Percentiles rank a stretch among this genome's conserved stretches.
Evolutionary conservation across 2,113 vertebrate species (phyloP).

Genomic region (Gopherus evgoodei): DNA sequence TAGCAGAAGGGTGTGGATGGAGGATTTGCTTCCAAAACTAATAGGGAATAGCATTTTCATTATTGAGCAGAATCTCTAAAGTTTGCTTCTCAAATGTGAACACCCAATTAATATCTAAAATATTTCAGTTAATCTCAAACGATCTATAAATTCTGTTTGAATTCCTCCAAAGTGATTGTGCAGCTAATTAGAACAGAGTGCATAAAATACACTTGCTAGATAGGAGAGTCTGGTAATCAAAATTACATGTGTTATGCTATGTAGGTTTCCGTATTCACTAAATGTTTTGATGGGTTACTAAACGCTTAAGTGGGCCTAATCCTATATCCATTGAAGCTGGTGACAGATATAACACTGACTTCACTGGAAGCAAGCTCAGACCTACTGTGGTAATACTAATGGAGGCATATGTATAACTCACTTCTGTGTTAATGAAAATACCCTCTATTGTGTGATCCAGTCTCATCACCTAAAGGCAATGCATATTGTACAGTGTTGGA

Average conservation of each 20-base stretch:
- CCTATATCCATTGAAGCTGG: not conserved
- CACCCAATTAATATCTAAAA: not conserved
- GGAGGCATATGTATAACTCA: not conserved
- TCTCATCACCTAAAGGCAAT: not conserved
- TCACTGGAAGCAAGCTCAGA: not conserved
- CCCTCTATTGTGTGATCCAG: not conserved
- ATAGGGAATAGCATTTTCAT: not conserved
- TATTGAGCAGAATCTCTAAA: slow-evolving; percentile 45
- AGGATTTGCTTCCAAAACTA: slow-evolving; percentile 30
- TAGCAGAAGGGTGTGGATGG: not conserved
- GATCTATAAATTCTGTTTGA: slow-evolving; percentile 49
- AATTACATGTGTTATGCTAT: not conserved
- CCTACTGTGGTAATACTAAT: not conserved
- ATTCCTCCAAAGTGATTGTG: not conserved
- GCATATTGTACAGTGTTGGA: not conserved
- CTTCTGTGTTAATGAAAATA: not conserved
- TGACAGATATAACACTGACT: not conserved
- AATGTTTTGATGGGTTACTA: slow-evolving; percentile 2
- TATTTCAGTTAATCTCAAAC: not conserved
- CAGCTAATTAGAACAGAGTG: slow-evolving; percentile 41
- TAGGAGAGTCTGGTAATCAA: slow-evolving; percentile 35
- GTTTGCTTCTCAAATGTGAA: not conserved
- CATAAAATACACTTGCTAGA: not conserved
- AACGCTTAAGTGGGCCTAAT: not conserved
- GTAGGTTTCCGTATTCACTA: not conserved